Percentiles rank a stretch among this genome's conserved stretches.
phyloP scores from a whole-genome alignment of 2,797 vertebrate genomes.

The Ceryle rudis region DNA sequence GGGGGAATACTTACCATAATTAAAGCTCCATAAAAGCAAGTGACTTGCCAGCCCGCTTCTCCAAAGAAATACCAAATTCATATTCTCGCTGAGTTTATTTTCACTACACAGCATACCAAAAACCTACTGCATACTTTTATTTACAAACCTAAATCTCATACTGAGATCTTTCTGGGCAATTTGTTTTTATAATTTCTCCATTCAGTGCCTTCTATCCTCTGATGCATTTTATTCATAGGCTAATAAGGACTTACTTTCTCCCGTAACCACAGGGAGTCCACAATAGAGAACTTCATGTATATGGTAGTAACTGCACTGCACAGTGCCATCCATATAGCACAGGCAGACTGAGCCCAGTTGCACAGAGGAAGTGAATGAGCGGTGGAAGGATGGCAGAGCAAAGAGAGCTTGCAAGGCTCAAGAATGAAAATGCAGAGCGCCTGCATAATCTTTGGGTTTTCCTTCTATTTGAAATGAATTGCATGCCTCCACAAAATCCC shows the following conservation, averaged over 20 bases:
- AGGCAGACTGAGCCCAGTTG: accelerated
- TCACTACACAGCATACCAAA: not conserved
- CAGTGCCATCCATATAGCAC: not conserved
- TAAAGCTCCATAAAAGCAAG: not conserved
- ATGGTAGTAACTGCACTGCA: not conserved
- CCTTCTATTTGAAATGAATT: not conserved
- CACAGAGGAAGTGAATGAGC: not conserved
- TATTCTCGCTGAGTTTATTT: not conserved
- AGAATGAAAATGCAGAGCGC: not conserved
- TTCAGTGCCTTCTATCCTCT: not conserved
- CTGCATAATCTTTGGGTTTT: not conserved
- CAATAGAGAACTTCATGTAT: not conserved
- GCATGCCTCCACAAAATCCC: not conserved
- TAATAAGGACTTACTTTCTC: not conserved
- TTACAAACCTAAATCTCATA: slow-evolving; percentile 24
- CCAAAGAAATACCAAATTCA: slow-evolving; percentile 31
- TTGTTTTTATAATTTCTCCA: slow-evolving; percentile 30
- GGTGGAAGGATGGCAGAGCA: accelerated
- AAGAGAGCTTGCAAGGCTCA: not conserved
- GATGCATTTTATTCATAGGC: not conserved
- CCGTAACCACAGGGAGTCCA: not conserved
- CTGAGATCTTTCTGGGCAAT: slow-evolving; percentile 14
- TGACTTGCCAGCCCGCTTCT: not conserved
- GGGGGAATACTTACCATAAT: not conserved
- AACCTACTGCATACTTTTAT: not conserved